phyloP scores from a whole-genome alignment of 2,888 invertebrate species.

The Drosophila tanythrix region DNA sequence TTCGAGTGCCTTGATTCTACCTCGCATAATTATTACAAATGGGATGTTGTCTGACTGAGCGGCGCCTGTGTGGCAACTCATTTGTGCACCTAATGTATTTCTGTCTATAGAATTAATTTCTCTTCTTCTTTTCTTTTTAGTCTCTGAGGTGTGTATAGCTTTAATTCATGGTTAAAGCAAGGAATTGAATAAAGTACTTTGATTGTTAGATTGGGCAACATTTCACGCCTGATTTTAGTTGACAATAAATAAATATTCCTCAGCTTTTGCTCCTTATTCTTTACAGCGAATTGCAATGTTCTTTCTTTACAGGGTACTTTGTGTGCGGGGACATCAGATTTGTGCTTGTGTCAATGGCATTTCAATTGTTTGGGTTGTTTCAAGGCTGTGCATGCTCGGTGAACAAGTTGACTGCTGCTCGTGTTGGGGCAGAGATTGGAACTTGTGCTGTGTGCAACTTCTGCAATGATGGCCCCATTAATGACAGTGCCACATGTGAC shows the following conservation, averaged over 20 bases:
- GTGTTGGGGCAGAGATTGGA: background rate
- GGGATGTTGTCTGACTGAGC: conserved; percentile 5
- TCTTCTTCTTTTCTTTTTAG: background rate
- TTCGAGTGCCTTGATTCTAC: conserved; percentile 33
- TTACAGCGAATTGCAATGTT: background rate
- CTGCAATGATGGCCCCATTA: conserved; percentile 28
- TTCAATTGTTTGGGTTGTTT: conserved; percentile 43
- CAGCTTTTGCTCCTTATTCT: background rate
- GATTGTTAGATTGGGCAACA: background rate
- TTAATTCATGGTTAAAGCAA: background rate
- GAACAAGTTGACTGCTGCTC: background rate
- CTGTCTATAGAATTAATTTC: background rate
- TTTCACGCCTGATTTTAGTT: background rate
- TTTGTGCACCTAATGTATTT: background rate
- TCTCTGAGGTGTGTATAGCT: background rate
- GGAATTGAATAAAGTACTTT: background rate
- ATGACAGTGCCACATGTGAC: conserved; percentile 21
- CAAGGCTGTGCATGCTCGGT: conserved; percentile 27
- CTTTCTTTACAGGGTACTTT: conserved; percentile 1
- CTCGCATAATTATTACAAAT: conserved; percentile 17
- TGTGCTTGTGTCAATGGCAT: conserved; percentile 46
- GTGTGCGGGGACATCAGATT: too few species aligned
- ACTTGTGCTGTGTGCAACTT: conserved; percentile 4
- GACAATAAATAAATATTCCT: background rate
- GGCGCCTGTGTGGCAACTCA: background rate